phyloP scores from a whole-genome alignment of 2,888 invertebrate species.

The Bellardia pandia region DNA sequence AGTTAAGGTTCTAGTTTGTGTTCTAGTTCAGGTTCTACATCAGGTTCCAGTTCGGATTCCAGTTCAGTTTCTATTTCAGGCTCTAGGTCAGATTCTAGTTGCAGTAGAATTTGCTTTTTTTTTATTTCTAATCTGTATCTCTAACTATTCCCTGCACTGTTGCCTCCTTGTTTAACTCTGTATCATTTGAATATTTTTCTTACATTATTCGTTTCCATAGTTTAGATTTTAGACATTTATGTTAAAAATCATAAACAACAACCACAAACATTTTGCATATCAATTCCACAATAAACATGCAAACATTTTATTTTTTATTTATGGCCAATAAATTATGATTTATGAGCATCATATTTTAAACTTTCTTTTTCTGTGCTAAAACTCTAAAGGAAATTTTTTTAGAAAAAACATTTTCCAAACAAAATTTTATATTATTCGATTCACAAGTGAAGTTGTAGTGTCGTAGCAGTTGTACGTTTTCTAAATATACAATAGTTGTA shows the following conservation, averaged over 20 bases:
- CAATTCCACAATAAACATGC: slow-evolving; percentile 35
- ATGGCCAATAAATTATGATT: slow-evolving; percentile 70
- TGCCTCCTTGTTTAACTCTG: not conserved
- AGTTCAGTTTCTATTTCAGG: too few species aligned
- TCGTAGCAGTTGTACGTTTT: too few species aligned
- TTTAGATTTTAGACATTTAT: slow-evolving; percentile 6
- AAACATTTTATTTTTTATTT: slow-evolving; percentile 57
- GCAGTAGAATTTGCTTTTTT: too few species aligned
- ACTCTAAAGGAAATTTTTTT: slow-evolving; percentile 11
- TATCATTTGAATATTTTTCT: not conserved
- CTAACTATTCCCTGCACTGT: not conserved
- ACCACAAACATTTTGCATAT: slow-evolving; percentile 22
- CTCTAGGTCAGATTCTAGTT: too few species aligned
- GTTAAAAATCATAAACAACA: slow-evolving; percentile 24
- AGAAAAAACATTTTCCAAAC: not conserved
- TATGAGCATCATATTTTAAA: slow-evolving; percentile 38
- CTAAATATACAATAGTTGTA: too few species aligned
- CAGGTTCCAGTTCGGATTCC: too few species aligned
- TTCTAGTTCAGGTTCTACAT: too few species aligned
- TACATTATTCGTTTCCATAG: not conserved
- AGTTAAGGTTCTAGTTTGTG: too few species aligned
- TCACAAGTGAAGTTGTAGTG: too few species aligned
- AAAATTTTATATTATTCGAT: not conserved
- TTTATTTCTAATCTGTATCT: not conserved
- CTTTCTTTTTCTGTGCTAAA: not conserved